These are phyloP conservation scores for Tenthredo notha DNA, from an alignment of 2,888 invertebrate genomes.

Conservation along the genomic window DNA sequence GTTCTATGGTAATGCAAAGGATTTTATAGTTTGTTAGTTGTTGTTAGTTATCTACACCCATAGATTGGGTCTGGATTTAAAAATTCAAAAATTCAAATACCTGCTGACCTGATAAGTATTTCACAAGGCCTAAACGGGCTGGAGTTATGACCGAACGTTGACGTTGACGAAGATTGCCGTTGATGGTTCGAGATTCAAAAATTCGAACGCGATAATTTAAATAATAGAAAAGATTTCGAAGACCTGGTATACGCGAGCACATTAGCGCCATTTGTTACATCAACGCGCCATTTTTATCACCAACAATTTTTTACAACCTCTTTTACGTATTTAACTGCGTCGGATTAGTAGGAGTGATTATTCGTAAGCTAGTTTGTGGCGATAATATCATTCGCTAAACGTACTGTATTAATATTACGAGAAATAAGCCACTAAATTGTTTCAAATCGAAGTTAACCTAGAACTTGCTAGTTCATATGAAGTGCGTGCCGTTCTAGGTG, in stretches of 20 bases:
- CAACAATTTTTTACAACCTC: conserved; percentile 63
- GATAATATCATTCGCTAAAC: not conserved
- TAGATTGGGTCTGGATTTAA: conserved; percentile 68
- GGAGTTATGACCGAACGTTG: conserved; percentile 55
- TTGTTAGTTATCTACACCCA: not conserved
- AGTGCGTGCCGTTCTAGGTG: conserved; percentile 67
- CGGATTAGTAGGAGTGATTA: conserved; percentile 29
- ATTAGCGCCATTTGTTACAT: conserved; percentile 77
- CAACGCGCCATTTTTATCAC: conserved; percentile 77
- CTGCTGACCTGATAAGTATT: conserved; percentile 10
- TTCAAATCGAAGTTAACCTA: conserved; percentile 70
- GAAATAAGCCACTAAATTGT: conserved; percentile 25
- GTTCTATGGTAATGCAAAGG: not conserved
- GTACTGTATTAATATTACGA: not conserved
- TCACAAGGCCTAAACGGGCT: conserved; percentile 9
- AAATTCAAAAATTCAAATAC: conserved; percentile 77
- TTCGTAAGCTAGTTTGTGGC: not conserved
- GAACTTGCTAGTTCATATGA: conserved; percentile 70
- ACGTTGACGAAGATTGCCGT: not conserved
- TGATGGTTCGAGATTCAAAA: conserved; percentile 51
- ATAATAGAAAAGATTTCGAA: conserved; percentile 66
- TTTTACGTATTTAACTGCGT: conserved; percentile 53
- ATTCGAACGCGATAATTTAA: conserved; percentile 64
- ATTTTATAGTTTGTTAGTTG: not conserved
- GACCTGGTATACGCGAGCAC: conserved; percentile 65